phyloP scores from a whole-genome alignment of 2,888 invertebrate genomes.

The Seira sanloemensis region DNA sequence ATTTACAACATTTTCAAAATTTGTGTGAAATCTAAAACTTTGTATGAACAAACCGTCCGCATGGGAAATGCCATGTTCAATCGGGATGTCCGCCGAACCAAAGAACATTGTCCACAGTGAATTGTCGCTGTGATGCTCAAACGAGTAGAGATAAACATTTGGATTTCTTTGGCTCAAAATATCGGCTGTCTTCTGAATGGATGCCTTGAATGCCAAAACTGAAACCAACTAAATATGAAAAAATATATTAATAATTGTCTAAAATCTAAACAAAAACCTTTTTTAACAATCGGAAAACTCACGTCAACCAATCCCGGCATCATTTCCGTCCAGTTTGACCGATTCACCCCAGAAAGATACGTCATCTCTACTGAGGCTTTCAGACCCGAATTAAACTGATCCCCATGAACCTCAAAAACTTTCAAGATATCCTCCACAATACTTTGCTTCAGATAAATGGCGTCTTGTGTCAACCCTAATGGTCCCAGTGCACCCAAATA shows the following conservation, averaged over 20 bases:
- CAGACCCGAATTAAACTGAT: constrained; percentile 18
- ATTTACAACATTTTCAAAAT: neutral
- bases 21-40: neutral
- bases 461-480: constrained; percentile 26
- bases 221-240: constrained; percentile 26
- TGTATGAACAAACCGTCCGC: constrained; percentile 2
- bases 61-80: constrained; percentile 14
- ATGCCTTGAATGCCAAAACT: constrained; percentile 27
- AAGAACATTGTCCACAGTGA: neutral
- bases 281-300: neutral
- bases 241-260: neutral
- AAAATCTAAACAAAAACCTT: neutral
- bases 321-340: constrained; percentile 58
- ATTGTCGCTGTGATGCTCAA: constrained; percentile 38
- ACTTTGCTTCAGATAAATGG: constrained; percentile 49
- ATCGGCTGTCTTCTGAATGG: constrained; percentile 26
- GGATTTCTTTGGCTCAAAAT: neutral
- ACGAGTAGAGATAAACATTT: constrained; percentile 33
- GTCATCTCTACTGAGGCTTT: constrained; percentile 49
- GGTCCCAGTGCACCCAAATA: constrained; percentile 46
- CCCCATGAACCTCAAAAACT: constrained; percentile 35
- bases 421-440: constrained; percentile 53
- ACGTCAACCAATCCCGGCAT: constrained; percentile 64
- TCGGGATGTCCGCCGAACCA: neutral
- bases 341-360: constrained; percentile 45